Percentiles rank a stretch among this genome's conserved stretches.
Evolutionary conservation across 30 jellyfish, hydroid and myxozoan genomes (phyloP).

Genomic region (Chironex yamaguchii): DNA sequence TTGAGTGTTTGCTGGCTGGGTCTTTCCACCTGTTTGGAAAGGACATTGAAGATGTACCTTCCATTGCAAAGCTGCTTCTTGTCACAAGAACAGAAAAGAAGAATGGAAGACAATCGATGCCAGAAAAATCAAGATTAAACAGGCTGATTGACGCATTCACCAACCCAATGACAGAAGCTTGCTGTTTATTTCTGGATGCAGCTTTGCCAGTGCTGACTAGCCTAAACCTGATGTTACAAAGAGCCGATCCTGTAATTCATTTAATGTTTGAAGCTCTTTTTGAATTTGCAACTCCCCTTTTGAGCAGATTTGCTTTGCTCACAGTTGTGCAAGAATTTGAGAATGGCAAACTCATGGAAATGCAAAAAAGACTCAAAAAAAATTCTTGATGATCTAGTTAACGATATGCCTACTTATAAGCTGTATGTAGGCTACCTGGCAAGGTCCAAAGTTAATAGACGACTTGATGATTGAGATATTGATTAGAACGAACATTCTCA

Average conservation of each 20-base stretch:
- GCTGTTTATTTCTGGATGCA: constrained; percentile 11
- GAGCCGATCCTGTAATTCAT: constrained; percentile 23
- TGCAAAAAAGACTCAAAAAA: too few species aligned
- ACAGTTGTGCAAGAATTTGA: not conserved
- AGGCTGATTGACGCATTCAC: constrained; percentile 19
- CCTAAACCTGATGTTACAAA: constrained; percentile 21
- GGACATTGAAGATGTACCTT: too few species aligned
- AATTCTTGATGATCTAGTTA: too few species aligned
- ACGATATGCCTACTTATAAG: too few species aligned
- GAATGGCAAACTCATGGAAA: constrained; percentile 13
- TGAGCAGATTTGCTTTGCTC: constrained; percentile 27
- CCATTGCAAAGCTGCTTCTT: too few species aligned
- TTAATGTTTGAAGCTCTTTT: constrained; percentile 2
- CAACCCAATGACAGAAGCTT: constrained; percentile 29
- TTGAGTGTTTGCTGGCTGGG: too few species aligned
- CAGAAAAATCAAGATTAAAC: constrained; percentile 12
- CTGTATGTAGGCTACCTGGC: too few species aligned
- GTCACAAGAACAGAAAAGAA: too few species aligned
- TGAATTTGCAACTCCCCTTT: constrained; percentile 1
- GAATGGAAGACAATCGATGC: not conserved
- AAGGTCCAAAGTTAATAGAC: too few species aligned
- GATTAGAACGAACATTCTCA: too few species aligned
- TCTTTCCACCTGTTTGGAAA: too few species aligned
- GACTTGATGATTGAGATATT: too few species aligned
- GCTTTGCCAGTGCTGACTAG: constrained; percentile 29